Base-by-base conservation (phyloP, 2,113 vertebrate species). In the Lethenteron camtschaticum region DNA sequence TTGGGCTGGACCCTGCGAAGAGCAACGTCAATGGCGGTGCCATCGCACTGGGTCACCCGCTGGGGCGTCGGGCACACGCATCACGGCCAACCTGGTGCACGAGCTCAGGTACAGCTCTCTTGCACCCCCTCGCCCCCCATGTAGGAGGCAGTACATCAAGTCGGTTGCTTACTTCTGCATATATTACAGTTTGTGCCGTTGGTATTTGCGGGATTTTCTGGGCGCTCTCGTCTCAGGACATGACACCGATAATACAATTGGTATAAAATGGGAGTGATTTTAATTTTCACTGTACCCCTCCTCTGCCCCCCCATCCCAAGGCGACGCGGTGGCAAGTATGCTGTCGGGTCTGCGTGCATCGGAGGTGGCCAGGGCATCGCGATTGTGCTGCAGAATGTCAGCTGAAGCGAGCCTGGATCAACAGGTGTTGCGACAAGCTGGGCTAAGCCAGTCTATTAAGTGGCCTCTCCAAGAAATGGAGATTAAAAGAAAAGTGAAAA, bases 291-390 rank as follows among this genome's bases (percentile, higher is more conserved):
- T 74, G 70, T 57, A 71, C 5, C 1, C 41, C 41, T 41, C 41
- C 41, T 41, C 41, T 41, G 41, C 41, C 41, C 41, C 41, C 41
- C 41, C 41, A 41, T 41, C 41, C 41, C 41, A 41, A 99, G 94
- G 79, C 85, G 90, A 10, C 85, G 85, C 6, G 82, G 87, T 1
- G 89, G 86, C 13, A 94, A 86, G 63, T 96, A 95, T 0, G 94
- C 85, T 0, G 78, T 96, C 0, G 92, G 94, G 2, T 96, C 94
- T 0, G 90, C 94, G 56, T 99, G 94, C 77, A 96, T 96, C 2
- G 94, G 94, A 1, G 92, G 94, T 0, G 94, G 94, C 57, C 94
- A 96, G 70, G 94, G 92, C 3, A 95, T 99, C 2, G 90, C 92
- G 1, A 11, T 96, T 70, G 69, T 99, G 75, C 75, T 99, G 7